phyloP scores from a whole-genome alignment of 2,888 invertebrate species.

The Cosmopolites sordidus region DNA sequence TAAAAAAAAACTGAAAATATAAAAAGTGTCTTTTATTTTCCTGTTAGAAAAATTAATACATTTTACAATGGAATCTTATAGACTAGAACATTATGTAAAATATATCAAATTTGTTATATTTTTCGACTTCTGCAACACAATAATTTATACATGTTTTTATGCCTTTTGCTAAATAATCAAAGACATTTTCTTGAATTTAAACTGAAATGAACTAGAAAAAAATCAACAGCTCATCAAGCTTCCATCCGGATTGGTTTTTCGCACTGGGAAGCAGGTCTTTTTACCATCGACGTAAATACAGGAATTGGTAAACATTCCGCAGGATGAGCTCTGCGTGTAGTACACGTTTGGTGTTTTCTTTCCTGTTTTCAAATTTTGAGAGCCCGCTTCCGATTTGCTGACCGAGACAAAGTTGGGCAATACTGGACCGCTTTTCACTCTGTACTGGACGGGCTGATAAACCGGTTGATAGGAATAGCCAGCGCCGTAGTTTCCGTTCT shows the following conservation, averaged over 20 bases:
- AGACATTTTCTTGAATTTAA: too few relatives aligned
- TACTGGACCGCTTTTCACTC: slow-evolving; percentile 47
- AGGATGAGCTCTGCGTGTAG: slow-evolving; percentile 81
- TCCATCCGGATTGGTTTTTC: slow-evolving; percentile 72
- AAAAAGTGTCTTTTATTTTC: too few relatives aligned
- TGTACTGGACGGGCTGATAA: slow-evolving; percentile 38
- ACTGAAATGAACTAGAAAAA: too few relatives aligned
- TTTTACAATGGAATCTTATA: too few relatives aligned
- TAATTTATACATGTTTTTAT: too few relatives aligned
- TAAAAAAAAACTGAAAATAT: too few relatives aligned
- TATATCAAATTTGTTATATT: too few relatives aligned
- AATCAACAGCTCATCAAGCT: slow-evolving; percentile 59
- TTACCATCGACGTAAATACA: slow-evolving; percentile 77
- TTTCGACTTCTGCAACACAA: too few relatives aligned
- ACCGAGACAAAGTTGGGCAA: slow-evolving; percentile 70
- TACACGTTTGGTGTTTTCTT: slow-evolving; percentile 74
- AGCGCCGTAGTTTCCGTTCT: slow-evolving; percentile 40
- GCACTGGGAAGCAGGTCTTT: slow-evolving; percentile 77
- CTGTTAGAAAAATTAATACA: too few relatives aligned
- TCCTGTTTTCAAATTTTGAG: slow-evolving; percentile 54
- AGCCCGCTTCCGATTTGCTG: slow-evolving; percentile 74
- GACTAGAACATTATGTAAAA: too few relatives aligned
- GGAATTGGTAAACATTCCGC: slow-evolving; percentile 82
- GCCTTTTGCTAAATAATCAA: too few relatives aligned
- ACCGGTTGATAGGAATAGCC: slow-evolving; percentile 43